A percentile compares a stretch with the other conserved stretches of the same genome.
These are phyloP conservation scores for Anarsia innoxiella DNA, from an alignment of 2,888 invertebrate genomes.

Conservation along the genomic window DNA sequence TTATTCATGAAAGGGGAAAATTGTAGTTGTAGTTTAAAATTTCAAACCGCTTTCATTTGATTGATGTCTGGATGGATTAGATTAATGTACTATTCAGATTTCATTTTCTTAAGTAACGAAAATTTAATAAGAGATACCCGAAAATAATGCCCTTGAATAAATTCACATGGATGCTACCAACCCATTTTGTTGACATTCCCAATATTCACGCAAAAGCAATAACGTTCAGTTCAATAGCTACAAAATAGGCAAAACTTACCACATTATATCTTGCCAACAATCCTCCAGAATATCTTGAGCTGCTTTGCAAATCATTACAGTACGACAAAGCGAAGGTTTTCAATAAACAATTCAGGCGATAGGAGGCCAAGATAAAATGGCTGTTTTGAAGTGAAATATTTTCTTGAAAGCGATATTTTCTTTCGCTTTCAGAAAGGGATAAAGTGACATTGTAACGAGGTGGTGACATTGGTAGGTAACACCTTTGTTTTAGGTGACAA, in stretches of 20 bases:
- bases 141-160: too few species aligned
- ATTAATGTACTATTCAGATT: too few species aligned
- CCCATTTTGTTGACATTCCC: too few species aligned
- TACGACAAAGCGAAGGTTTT: background rate
- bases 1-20: conserved; percentile 21
- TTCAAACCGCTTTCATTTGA: too few species aligned
- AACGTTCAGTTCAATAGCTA: background rate
- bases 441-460: conserved; percentile 3
- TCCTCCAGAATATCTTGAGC: background rate
- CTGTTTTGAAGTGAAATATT: background rate
- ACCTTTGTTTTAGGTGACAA: conserved; percentile 38
- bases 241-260: background rate
- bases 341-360: background rate
- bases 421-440: background rate
- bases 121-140: too few species aligned
- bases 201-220: background rate
- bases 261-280: too few species aligned
- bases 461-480: conserved; percentile 12
- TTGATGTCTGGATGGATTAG: too few species aligned
- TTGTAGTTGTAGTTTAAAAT: too few species aligned
- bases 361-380: background rate
- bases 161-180: too few species aligned
- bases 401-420: conserved; percentile 4
- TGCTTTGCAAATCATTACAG: background rate
- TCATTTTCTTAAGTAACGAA: too few species aligned